Base-by-base conservation (phyloP, 2,797 vertebrate genomes). In the Sparus aurata region DNA sequence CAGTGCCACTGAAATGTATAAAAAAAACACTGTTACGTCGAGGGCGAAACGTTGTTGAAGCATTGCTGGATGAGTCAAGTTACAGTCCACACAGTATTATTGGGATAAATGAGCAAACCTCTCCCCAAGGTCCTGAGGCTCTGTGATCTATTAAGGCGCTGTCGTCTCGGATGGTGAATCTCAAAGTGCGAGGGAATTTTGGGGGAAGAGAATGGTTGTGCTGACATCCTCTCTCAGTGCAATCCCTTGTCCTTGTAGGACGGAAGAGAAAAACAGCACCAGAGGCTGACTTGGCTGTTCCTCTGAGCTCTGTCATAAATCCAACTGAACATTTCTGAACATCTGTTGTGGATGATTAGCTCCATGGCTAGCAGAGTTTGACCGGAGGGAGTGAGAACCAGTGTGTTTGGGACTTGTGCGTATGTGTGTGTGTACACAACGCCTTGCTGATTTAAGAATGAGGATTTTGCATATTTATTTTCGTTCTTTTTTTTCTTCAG, bases 341-440 rank as follows among this genome's bases (percentile, higher is more conserved):
- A 95, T 95, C 94, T 95, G 94, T 93, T 94, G 92, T 94, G 92
- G 92, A 93, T 94, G 94, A 95, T 94, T 95, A 95, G 93, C 93
- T 94, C 90, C 82, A 82, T 89, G 91, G 93, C 92, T 91, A 92
- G 92, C 88, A 77, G 90, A 91, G 91, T 94, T 92, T 93, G 93
- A 93, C 93, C 88, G 66, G 75, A 89, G 93, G 93, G 92, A 93
- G 81, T 13, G 81, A 79, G 87, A 89, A 80, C 77, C 77, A 80
- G 73, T 80, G 82, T 87, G 82, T 91, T 83, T 65, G 82, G 18
- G 73, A 59, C 66, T 77, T 84, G 70, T 77, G 79, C 64, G 47
- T 65, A 57, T 82, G 68, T 77, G 45, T 73, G 75, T 77, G 73
- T 54, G n/a, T 34, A 69, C 62, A 88, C 53, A 47, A 83, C 30